Evolutionary conservation across 2,113 vertebrate genomes (phyloP).

Genomic region (Menura novaehollandiae): DNA sequence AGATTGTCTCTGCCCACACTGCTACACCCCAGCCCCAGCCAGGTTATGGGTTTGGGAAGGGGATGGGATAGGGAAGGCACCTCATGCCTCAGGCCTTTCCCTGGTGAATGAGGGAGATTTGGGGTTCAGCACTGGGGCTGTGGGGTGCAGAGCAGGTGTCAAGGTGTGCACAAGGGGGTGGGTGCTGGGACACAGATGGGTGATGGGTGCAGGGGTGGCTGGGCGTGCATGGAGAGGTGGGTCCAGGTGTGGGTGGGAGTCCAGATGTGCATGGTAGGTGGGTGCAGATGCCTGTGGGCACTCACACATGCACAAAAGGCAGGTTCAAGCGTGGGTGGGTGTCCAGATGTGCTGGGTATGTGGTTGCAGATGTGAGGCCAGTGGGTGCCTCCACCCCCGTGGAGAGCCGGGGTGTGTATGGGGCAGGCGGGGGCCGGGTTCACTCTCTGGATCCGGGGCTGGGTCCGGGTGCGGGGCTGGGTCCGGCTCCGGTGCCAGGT

Average conservation of each 20-base stretch:
- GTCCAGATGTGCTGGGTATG: rapidly evolving
- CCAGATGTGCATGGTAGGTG: neutral
- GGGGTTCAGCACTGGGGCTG: neutral
- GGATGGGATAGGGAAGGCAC: neutral
- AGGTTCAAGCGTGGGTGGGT: rapidly evolving
- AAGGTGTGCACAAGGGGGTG: neutral
- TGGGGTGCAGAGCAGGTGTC: neutral
- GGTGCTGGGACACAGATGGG: no score
- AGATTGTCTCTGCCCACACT: rapidly evolving
- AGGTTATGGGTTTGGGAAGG: neutral
- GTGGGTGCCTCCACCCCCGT: neutral
- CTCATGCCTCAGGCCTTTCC: neutral
- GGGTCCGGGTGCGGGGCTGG: no score
- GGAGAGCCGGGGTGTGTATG: rapidly evolving
- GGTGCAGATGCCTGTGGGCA: neutral
- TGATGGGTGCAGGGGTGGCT: neutral
- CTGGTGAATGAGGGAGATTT: neutral
- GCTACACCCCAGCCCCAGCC: neutral
- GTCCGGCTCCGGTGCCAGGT: neutral
- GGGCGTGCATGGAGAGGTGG: neutral
- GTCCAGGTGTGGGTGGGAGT: neutral
- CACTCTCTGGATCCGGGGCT: neutral
- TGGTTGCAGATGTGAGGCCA: neutral
- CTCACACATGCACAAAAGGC: rapidly evolving
- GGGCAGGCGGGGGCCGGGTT: rapidly evolving